Evolutionary conservation across 2,888 invertebrate genomes (phyloP).

Genomic region (Pantelozetes paolii): DNA sequence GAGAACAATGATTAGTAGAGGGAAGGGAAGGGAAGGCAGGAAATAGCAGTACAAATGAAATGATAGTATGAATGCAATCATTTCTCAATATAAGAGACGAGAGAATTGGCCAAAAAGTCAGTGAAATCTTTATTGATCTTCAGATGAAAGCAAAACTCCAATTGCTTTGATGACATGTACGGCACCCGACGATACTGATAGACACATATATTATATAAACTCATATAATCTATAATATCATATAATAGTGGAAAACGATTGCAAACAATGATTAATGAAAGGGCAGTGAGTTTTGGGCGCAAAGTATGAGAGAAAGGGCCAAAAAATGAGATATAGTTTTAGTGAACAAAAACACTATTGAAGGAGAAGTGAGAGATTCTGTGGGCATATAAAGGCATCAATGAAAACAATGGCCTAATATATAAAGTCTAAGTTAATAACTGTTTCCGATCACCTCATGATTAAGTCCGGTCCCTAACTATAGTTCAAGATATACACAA

Average conservation of each 20-base stretch:
- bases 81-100: neutral
- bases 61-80: neutral
- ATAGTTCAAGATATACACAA: neutral
- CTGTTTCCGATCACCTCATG: neutral
- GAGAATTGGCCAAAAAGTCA: neutral
- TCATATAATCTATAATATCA: neutral
- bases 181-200: neutral
- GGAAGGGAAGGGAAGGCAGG: neutral
- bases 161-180: neutral
- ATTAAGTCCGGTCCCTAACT: neutral
- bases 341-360: neutral
- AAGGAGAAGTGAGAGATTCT: neutral
- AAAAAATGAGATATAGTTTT: constrained; percentile 11
- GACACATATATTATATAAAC: neutral
- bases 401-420: neutral
- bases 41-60: neutral
- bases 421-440: constrained; percentile 7
- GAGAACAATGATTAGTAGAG: constrained; percentile 2
- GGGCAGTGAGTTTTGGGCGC: neutral
- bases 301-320: neutral
- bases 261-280: constrained; percentile 4
- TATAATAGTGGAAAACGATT: constrained; percentile 13
- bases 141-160: neutral
- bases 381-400: too few relatives aligned
- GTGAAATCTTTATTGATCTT: neutral